Percentiles rank a stretch among this genome's conserved stretches.
phyloP scores from a whole-genome alignment of 2,888 invertebrate species.

The Fragum sueziense region DNA sequence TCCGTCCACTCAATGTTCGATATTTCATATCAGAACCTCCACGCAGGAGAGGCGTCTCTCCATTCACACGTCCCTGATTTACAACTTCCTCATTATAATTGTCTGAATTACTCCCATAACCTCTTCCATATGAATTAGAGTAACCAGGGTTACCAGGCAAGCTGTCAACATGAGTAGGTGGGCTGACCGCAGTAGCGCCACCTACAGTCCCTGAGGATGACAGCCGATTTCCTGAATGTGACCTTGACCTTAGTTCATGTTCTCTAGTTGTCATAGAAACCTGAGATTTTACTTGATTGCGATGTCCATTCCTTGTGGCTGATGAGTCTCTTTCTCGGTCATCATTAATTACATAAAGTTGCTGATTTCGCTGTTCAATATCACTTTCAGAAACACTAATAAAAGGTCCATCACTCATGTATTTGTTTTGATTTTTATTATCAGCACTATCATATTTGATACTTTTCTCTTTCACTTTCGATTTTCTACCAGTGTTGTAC shows the following conservation, averaged over 20 bases:
- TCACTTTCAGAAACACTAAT: slow-evolving; percentile 58
- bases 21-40: slow-evolving; percentile 38
- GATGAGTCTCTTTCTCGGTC: slow-evolving; percentile 37
- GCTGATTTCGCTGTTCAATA: slow-evolving; percentile 38
- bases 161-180: background rate
- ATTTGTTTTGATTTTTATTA: slow-evolving; percentile 7
- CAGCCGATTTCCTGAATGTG: background rate
- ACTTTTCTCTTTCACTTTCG: slow-evolving; percentile 2
- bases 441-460: background rate
- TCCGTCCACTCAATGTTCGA: slow-evolving; percentile 50
- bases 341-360: slow-evolving; percentile 54
- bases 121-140: background rate
- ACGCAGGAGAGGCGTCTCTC: slow-evolving; percentile 33
- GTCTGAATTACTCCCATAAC: background rate
- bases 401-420: slow-evolving; percentile 22
- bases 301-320: background rate
- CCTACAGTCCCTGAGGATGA: slow-evolving; percentile 23
- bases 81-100: background rate
- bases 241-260: background rate
- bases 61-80: slow-evolving; percentile 1
- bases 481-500: background rate
- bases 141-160: background rate
- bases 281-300: background rate
- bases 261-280: slow-evolving; percentile 3
- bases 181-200: background rate